Evolutionary conservation across 2,888 invertebrate genomes (phyloP).

Genomic region (Cheilosia vulpina): DNA sequence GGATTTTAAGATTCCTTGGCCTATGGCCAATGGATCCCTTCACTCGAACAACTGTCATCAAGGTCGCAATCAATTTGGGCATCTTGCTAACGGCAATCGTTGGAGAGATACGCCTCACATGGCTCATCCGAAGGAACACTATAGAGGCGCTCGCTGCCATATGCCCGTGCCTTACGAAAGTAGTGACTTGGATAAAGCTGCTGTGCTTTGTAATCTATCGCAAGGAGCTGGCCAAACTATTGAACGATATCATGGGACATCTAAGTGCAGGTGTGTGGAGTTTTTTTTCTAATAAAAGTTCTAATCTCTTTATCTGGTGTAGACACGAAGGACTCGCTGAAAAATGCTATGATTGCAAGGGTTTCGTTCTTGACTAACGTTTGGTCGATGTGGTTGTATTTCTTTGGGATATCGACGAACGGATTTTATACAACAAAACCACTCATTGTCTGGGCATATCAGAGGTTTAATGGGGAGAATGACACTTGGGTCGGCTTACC

Average conservation of each 20-base stretch:
- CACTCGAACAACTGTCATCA: background rate
- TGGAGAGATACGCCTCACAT: constrained; percentile 50
- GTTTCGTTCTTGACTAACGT: constrained; percentile 6
- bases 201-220: constrained; percentile 39
- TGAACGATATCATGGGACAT: constrained; percentile 28
- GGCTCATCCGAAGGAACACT: constrained; percentile 29
- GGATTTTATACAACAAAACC: constrained; percentile 27
- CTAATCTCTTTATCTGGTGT: background rate
- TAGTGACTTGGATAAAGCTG: constrained; percentile 51
- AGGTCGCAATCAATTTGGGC: constrained; percentile 28
- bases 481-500: constrained; percentile 49
- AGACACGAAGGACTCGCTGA: constrained; percentile 7
- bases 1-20: constrained; percentile 31
- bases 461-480: constrained; percentile 7
- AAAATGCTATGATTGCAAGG: constrained; percentile 20
- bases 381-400: constrained; percentile 15
- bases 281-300: background rate
- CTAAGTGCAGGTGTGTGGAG: constrained; percentile 22
- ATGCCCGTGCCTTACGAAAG: constrained; percentile 47
- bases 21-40: constrained; percentile 46
- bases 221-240: constrained; percentile 27
- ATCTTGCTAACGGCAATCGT: constrained; percentile 50
- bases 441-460: constrained; percentile 25
- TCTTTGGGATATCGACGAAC: constrained; percentile 23
- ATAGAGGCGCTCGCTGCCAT: constrained; percentile 32